These are phyloP conservation scores for Folsomia manolachei DNA, from an alignment of 2,888 invertebrate species.

Conservation along the genomic window DNA sequence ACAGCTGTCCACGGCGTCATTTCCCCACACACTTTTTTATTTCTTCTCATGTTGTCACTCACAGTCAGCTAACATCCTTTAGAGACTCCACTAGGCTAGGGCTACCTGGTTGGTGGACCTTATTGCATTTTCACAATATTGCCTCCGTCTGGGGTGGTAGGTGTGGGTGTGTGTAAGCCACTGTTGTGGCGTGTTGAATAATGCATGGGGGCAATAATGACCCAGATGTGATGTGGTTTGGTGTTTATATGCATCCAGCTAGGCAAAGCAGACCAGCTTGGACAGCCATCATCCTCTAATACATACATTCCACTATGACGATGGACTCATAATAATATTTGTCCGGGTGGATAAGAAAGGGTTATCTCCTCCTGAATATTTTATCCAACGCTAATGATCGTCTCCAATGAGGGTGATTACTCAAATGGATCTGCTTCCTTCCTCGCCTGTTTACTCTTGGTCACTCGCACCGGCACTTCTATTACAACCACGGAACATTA, in stretches of 20 bases:
- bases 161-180: too few species aligned
- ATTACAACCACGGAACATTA: too few species aligned
- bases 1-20: conserved; percentile 4
- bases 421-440: conserved; percentile 8
- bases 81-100: too few species aligned
- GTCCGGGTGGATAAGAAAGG: conserved; percentile 1
- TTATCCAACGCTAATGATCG: conserved; percentile 3
- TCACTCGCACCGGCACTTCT: not conserved
- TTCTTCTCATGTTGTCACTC: not conserved
- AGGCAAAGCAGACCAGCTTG: not conserved
- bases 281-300: not conserved
- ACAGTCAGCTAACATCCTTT: not conserved
- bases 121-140: conserved; percentile 8
- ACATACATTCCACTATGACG: too few species aligned
- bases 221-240: conserved; percentile 11
- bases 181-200: conserved; percentile 10
- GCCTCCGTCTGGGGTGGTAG: not conserved
- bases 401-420: conserved; percentile 8
- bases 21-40: not conserved
- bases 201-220: conserved; percentile 20
- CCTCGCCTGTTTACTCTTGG: conserved; percentile 7
- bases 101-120: conserved; percentile 3
- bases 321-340: not conserved
- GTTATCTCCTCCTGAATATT: conserved; percentile 5
- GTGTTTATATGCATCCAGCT: too few species aligned